Evolutionary conservation across 2,113 vertebrate genomes (phyloP).

Genomic region (Oryzias melastigma): DNA sequence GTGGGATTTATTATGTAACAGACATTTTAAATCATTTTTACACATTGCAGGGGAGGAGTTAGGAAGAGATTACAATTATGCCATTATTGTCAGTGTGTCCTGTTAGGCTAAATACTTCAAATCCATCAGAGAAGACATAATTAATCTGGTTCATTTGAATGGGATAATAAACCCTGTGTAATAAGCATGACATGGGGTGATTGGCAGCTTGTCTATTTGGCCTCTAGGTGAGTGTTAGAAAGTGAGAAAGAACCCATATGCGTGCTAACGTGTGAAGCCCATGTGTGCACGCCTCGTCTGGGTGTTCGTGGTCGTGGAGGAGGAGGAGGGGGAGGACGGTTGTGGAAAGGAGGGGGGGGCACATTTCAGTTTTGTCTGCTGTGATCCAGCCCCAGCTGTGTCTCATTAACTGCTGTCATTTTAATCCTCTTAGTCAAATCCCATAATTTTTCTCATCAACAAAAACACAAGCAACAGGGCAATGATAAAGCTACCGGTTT

Average conservation of each 20-base stretch:
- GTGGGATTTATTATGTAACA: background rate
- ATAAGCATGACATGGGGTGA: constrained; percentile 49
- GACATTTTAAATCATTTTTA: constrained; percentile 18
- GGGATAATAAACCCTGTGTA: constrained; percentile 54
- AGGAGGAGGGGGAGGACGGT: background rate
- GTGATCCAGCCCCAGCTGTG: constrained; percentile 72
- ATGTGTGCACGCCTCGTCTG: constrained; percentile 31
- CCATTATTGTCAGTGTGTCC: constrained; percentile 54
- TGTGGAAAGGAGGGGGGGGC: background rate
- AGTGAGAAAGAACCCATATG: constrained; percentile 19
- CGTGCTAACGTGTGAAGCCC: constrained; percentile 36
- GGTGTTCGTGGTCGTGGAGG: constrained; percentile 15
- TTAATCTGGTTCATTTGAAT: constrained; percentile 62
- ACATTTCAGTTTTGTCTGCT: constrained; percentile 53
- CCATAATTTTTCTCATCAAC: constrained; percentile 75
- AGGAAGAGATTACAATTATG: constrained; percentile 47
- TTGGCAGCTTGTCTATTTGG: constrained; percentile 47
- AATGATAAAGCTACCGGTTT: constrained; percentile 33
- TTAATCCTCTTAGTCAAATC: constrained; percentile 78
- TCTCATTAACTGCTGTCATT: constrained; percentile 76
- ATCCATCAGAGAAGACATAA: constrained; percentile 55
- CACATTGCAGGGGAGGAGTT: constrained; percentile 14
- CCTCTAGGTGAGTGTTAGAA: constrained; percentile 32
- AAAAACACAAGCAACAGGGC: constrained; percentile 67
- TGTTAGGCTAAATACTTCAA: constrained; percentile 60